A percentile compares a stretch with the other conserved stretches of the same genome.
phyloP scores from a whole-genome alignment of 2,797 vertebrate genomes.

The Scyliorhinus canicula region DNA sequence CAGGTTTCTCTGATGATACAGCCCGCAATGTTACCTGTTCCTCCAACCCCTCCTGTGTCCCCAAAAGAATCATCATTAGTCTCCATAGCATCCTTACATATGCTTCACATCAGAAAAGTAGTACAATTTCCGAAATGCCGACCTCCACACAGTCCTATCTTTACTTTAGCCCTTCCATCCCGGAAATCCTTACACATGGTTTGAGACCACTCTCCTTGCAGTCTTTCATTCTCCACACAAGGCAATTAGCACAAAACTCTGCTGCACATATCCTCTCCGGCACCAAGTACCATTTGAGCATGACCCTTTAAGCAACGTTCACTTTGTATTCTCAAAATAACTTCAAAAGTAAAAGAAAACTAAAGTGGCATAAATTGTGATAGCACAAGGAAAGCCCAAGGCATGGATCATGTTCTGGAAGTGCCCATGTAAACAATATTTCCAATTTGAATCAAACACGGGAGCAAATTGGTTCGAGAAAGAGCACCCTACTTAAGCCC shows the following conservation, averaged over 20 bases:
- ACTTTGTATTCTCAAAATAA: background rate
- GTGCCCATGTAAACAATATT: background rate
- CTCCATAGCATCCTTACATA: background rate
- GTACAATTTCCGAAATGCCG: background rate
- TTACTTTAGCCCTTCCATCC: background rate
- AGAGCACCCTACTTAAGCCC: too few relatives aligned
- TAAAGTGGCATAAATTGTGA: background rate
- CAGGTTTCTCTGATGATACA: background rate
- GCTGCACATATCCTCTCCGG: background rate
- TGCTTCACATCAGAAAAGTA: background rate
- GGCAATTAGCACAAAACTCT: background rate
- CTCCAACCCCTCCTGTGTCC: background rate
- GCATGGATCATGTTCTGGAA: background rate
- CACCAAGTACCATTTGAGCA: background rate
- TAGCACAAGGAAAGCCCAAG: background rate
- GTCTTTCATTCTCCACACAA: background rate
- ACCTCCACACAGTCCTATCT: background rate
- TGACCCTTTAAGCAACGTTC: background rate
- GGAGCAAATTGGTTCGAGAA: background rate
- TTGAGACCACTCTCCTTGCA: background rate
- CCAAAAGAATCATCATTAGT: background rate
- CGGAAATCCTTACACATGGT: background rate
- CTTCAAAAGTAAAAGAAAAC: background rate
- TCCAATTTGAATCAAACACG: background rate
- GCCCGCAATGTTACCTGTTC: too few relatives aligned